Percentiles rank a stretch among this genome's conserved stretches.
Conservation (phyloP, 2,888 invertebrate species). For the Hybos culiciformis region DNA sequence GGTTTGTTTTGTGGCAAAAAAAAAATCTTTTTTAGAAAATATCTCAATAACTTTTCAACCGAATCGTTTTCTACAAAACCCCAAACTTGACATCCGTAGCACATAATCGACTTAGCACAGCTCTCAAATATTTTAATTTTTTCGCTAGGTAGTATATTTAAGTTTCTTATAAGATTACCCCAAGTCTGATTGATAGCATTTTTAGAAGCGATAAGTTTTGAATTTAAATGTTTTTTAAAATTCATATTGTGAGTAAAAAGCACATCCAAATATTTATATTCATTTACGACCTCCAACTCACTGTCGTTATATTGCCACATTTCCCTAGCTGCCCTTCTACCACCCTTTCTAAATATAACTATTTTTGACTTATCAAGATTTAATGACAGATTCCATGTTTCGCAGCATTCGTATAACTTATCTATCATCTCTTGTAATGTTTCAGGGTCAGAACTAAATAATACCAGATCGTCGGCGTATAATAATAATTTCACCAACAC, state of each 20-base stretch:
- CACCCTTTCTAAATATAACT: too few relatives aligned
- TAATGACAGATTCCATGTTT: too few relatives aligned
- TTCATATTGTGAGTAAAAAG: neutral
- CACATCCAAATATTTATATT: conserved; percentile 2
- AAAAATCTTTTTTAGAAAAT: conserved; percentile 1
- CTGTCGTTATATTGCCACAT: neutral
- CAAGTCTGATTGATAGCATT: too few relatives aligned
- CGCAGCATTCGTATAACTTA: too few relatives aligned
- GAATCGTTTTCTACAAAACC: neutral
- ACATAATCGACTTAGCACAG: neutral
- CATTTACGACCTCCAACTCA: neutral
- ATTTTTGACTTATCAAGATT: too few relatives aligned
- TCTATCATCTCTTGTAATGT: too few relatives aligned
- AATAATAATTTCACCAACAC: too few relatives aligned
- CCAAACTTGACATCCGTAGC: conserved; percentile 1
- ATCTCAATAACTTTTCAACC: neutral
- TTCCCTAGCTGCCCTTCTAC: too few relatives aligned
- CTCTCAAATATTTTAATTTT: neutral
- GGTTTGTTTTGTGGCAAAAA: neutral
- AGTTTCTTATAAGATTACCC: neutral
- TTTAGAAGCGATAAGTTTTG: neutral
- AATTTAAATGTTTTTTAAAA: neutral
- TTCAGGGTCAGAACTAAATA: too few relatives aligned
- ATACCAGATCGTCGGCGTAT: too few relatives aligned
- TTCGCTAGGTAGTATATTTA: neutral